phyloP scores from a whole-genome alignment of 2,797 vertebrate genomes.

The Crocodylus rhombifer region DNA sequence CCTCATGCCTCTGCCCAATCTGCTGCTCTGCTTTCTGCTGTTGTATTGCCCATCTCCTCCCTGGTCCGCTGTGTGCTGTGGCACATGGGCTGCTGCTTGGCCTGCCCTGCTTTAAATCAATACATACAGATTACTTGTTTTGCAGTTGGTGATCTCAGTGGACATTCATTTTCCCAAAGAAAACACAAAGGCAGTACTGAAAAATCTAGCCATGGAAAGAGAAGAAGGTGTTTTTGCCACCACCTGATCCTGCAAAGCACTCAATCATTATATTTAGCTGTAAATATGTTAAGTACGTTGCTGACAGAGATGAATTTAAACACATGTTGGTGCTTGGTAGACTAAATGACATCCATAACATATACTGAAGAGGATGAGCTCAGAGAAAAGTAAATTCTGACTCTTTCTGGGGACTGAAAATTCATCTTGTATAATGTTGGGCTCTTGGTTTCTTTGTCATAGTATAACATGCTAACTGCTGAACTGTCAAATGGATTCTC shows the following conservation, averaged over 20 bases:
- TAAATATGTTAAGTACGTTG: not conserved
- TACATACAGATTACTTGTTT: no score
- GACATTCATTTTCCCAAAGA: not conserved
- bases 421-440: not conserved
- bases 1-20: no score
- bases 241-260: not conserved
- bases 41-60: no score
- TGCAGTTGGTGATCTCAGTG: not conserved
- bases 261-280: not conserved
- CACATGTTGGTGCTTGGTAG: not conserved
- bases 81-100: no score
- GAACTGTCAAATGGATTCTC: not conserved
- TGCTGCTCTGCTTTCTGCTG: no score
- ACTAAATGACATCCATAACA: not conserved
- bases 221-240: not conserved
- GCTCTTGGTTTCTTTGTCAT: not conserved
- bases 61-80: no score
- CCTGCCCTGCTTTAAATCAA: no score
- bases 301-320: not conserved
- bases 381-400: not conserved
- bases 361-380: not conserved
- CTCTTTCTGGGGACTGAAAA: not conserved
- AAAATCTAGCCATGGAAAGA: not conserved
- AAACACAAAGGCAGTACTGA: not conserved
- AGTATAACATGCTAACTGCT: not conserved